Percentiles rank a stretch among this genome's conserved stretches.
These are phyloP conservation scores for Xylocopa sonorina DNA, from an alignment of 1,140 invertebrate genomes.

Conservation along the genomic window DNA sequence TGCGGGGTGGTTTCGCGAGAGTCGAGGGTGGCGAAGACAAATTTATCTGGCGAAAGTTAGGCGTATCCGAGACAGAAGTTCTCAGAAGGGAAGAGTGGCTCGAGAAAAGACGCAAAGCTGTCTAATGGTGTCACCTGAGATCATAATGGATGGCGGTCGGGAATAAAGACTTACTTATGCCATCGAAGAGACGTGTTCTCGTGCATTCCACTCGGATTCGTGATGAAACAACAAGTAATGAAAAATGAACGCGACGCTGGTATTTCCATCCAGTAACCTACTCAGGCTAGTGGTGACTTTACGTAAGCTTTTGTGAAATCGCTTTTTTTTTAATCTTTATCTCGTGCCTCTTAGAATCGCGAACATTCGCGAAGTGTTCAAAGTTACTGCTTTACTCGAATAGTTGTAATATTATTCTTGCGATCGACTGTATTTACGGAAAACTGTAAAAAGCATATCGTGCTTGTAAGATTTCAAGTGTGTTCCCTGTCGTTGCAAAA, in stretches of 20 bases:
- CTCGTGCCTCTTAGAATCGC: too few relatives aligned
- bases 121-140: conserved; percentile 71
- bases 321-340: too few relatives aligned
- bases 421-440: too few relatives aligned
- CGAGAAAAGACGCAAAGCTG: conserved; percentile 42
- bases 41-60: conserved; percentile 28
- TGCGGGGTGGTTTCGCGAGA: background rate
- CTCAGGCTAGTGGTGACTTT: too few relatives aligned
- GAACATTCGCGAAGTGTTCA: too few relatives aligned
- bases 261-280: background rate
- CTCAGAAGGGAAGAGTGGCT: background rate
- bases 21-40: background rate
- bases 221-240: conserved; percentile 18
- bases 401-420: too few relatives aligned
- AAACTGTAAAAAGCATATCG: too few relatives aligned
- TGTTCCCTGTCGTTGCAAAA: conserved; percentile 51
- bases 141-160: conserved; percentile 66
- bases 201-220: background rate
- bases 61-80: conserved; percentile 8
- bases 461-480: background rate
- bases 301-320: too few relatives aligned
- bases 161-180: conserved; percentile 67
- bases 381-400: too few relatives aligned
- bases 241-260: background rate
- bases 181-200: conserved; percentile 29